Conservation (phyloP, 2,797 vertebrate species). For the Pipistrellus nathusii region DNA sequence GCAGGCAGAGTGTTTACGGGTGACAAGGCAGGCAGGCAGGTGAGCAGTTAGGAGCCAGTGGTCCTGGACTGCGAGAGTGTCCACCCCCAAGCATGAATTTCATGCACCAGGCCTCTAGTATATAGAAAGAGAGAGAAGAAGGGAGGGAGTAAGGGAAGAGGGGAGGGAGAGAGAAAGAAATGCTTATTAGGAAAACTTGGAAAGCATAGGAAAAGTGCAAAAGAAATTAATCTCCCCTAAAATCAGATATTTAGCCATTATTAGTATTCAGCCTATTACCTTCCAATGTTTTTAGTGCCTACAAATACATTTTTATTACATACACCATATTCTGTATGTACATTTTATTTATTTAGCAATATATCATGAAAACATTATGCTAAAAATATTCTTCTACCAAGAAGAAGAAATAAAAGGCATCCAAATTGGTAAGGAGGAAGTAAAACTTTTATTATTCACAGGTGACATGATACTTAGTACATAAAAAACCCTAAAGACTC, state of each 20-base stretch:
- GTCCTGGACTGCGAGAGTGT: too few relatives aligned
- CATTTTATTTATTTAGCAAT: constrained; percentile 19
- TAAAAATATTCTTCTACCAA: constrained; percentile 2
- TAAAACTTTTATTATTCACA: too few relatives aligned
- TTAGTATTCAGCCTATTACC: background rate
- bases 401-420: too few relatives aligned
- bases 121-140: background rate
- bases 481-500: too few relatives aligned
- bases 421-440: too few relatives aligned
- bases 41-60: too few relatives aligned
- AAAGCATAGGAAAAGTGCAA: constrained; percentile 40
- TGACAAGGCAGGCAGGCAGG: too few relatives aligned
- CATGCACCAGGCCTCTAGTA: too few relatives aligned
- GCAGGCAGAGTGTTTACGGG: too few relatives aligned
- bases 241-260: constrained; percentile 36
- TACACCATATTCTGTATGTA: constrained; percentile 10
- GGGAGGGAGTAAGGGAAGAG: background rate
- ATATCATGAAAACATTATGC: background rate
- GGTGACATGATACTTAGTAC: too few relatives aligned
- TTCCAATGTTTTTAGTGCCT: constrained; percentile 39
- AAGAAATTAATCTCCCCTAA: constrained; percentile 40
- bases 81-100: too few relatives aligned
- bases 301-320: constrained; percentile 21
- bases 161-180: background rate
- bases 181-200: constrained; percentile 34